Base-by-base conservation (phyloP, 1,140 invertebrate species). In the Campoletis sonorensis region DNA sequence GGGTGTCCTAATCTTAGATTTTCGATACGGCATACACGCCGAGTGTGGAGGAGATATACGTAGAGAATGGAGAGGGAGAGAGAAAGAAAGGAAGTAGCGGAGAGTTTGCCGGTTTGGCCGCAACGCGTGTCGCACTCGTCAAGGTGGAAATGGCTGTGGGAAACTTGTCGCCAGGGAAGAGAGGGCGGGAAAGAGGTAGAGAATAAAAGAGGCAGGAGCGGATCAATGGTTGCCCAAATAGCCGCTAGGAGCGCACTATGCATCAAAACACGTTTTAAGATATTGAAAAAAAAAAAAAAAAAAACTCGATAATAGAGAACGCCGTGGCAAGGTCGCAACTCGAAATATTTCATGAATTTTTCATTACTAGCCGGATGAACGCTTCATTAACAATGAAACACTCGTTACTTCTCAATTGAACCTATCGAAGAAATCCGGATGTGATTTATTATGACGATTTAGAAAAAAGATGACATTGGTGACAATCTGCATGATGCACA, bases 1-100 rank as follows among this genome's bases (percentile, higher is more conserved):
- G 81, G 78, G 83, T 84, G 79, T 84, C 82, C 83, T 85, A 84
- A 86, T 87, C 85, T 87, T 83, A 82, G 80, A 86, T 85, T 84
- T 82, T 75, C 82, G 81, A 83, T 75, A 78, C 84, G 85, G 85
- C 84, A 83, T 84, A 85, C 58, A 64, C 61, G 15, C n/a, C 18
- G 61, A 64, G 58, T 23, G 5, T 21, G 58, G 23, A 23, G 21
- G n/a, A 64, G 58, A 23, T 1, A 37, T 37, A 10, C 37, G 37
- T 10, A n/a, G n/a, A n/a, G 40, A 45, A 13, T 13, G 23, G 61
- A 64, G 23, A 64, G 23, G 23, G 61, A 64, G 61, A 64, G 61
- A 64, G 23, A 64, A 64, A 64, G 61, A 64, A 23, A 23, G 61
- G n/a, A 26, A 64, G 23, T n/a, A 64, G 61, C 11, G 61, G 30